Percentiles rank a stretch among this genome's conserved stretches.
Conservation (phyloP, 2,888 invertebrate genomes). For the Choristoneura rosaceana region DNA sequence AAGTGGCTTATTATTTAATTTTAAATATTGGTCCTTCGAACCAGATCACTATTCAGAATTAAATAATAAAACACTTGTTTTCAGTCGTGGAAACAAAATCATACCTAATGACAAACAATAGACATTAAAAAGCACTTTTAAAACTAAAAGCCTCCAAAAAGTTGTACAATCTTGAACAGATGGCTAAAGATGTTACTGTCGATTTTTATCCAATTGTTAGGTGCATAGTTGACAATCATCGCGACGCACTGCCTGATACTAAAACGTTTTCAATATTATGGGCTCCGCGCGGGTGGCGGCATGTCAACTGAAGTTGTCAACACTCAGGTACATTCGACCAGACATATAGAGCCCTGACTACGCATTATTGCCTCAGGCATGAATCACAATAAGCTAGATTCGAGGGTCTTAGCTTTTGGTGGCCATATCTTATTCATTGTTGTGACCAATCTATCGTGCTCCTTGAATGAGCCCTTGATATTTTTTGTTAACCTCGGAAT, state of each 20-base stretch:
- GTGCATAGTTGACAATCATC: not conserved
- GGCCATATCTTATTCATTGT: slow-evolving; percentile 58
- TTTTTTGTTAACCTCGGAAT: slow-evolving; percentile 72
- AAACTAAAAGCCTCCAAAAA: too few species aligned
- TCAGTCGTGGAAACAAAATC: too few species aligned
- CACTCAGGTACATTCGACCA: slow-evolving; percentile 53
- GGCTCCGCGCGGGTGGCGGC: slow-evolving; percentile 42
- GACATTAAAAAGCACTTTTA: too few species aligned
- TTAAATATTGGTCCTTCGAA: too few species aligned
- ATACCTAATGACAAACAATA: too few species aligned
- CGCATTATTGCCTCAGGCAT: slow-evolving; percentile 48
- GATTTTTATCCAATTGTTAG: not conserved
- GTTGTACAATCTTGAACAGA: too few species aligned
- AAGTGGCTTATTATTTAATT: too few species aligned
- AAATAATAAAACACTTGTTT: too few species aligned
- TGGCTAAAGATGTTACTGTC: too few species aligned
- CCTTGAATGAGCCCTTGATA: slow-evolving; percentile 73
- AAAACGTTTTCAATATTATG: slow-evolving; percentile 11
- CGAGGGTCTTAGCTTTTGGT: slow-evolving; percentile 57
- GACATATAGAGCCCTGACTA: slow-evolving; percentile 54
- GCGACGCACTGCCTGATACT: slow-evolving; percentile 1
- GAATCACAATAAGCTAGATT: slow-evolving; percentile 61
- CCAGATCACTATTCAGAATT: too few species aligned
- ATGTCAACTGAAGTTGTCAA: slow-evolving; percentile 44
- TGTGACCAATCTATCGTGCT: slow-evolving; percentile 61